Base-by-base conservation (phyloP, 2,888 invertebrate genomes). In the Mesochorus sp. region DNA sequence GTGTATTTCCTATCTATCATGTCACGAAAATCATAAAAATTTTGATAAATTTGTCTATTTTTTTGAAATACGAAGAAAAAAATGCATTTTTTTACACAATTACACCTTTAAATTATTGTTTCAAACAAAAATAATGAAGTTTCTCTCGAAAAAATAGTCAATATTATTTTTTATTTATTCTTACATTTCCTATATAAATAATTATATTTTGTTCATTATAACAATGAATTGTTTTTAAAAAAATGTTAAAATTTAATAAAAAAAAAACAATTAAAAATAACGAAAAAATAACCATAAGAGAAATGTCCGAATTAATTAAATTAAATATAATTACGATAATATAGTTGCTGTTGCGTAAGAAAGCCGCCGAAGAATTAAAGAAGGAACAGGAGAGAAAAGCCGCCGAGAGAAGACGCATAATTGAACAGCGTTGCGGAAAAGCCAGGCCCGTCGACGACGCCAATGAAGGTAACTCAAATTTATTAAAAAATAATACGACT, bases 341-440 rank as follows among this genome's bases (percentile, higher is more conserved):
- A 88, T 91, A 99, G 98, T 95, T 98, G 94, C 94, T 99, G 94
- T 95, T 99, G 93, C 98, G 99, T 96, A 98, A 99, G 94, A 99
- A 99, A 94, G 99, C 99, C 92, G 99, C 99, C 88, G 99, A 99
- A 92, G 99, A 99, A 93, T 93, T 99, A 94, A 99, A 99, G 94
- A 98, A 98, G 92, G 99, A 99, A 93, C 99, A 99, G 93, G 98
- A 99, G 93, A 96, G 97, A 91, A 99, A 99, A 94, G 98, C 98
- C 77, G 97, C 98, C 84, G 99, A 99, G 92, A 96, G 98, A 92
- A 97, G 98, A 94, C 96, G 97, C 91, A 97, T 98, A 94, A 98
- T 98, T 92, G 97, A 97, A 91, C 97, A 98, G 92, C 95, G 98
- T 91, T 97, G 97, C 92, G 98, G 98, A 91, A 96, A 96, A 92